Evolutionary conservation across 1,140 invertebrate genomes (phyloP), one percentile per base, ranked within the genome.

Genomic region (Leptopilina boulardi): DNA sequence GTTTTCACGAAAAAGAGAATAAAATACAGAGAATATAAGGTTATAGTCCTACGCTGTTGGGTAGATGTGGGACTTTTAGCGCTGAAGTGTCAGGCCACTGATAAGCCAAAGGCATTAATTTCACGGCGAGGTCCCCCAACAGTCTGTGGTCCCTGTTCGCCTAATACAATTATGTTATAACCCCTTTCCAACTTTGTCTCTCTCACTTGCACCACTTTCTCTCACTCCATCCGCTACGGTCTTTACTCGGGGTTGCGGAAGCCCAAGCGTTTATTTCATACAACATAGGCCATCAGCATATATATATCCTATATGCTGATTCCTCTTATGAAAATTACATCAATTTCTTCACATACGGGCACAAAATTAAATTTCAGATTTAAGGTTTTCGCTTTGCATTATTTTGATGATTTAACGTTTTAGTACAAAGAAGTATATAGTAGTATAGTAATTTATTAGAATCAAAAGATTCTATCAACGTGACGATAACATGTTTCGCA

Each of bases 111-210:
- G 85, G 87, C 89, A 90, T 90, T 90, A 88, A 90, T 90, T 90
- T 89, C 87, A 87, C 87, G 86, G 83, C 78, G 59, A 72, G 82
- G 56, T 82, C 84, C 87, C 86, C 86, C 75, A 75, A 71, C 80
- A 78, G 81, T 82, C 73, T 79, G 71, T 76, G 83, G 84, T 84
- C 85, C 85, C 86, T 85, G 77, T 47, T 78, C 83, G 83, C 87
- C 88, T 90, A 90, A 90, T 90, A 89, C 88, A 90, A 90, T 90
- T 90, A 90, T 88, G 87, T 90, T 86, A 85, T 89, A 89, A 90
- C 89, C 89, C 88, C 88, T 87, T 89, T 84, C 84, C 84, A 83
- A 87, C 78, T 83, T 79, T 74, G 76, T 80, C 77, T 83, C 82
- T 73, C 66, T 79, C 79, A 75, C 47, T 26, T 74, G 72, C 1